These are phyloP conservation scores for Musca domestica DNA, from an alignment of 1,140 invertebrate genomes.

Conservation along the genomic window DNA sequence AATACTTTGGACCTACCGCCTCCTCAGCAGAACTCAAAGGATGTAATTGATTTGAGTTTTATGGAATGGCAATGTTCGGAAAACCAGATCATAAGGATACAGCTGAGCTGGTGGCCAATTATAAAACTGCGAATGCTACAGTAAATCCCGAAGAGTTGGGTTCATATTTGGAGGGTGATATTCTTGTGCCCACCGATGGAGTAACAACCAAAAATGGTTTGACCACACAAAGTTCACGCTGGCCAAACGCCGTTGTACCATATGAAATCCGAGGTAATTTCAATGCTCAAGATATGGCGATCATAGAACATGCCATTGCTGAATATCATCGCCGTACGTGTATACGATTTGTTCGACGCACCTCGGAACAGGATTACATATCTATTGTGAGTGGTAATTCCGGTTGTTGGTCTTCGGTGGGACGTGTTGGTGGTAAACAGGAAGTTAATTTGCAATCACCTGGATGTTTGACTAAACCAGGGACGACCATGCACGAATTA, in stretches of 20 bases:
- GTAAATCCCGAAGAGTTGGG: constrained; percentile 75
- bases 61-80: constrained; percentile 39
- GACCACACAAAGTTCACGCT: constrained; percentile 58
- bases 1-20: no score
- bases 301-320: constrained; percentile 64
- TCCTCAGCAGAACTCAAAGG: constrained; percentile 26
- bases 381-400: constrained; percentile 64
- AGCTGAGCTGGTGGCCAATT: constrained; percentile 58
- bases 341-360: constrained; percentile 67
- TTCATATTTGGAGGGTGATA: constrained; percentile 73
- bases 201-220: constrained; percentile 62
- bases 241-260: constrained; percentile 69
- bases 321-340: constrained; percentile 72
- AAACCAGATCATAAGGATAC: constrained; percentile 38
- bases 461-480: constrained; percentile 70
- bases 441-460: constrained; percentile 72
- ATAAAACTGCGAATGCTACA: constrained; percentile 56
- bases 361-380: constrained; percentile 66
- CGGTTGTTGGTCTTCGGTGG: constrained; percentile 81
- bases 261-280: constrained; percentile 67
- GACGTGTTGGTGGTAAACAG: constrained; percentile 63
- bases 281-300: constrained; percentile 44
- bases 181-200: constrained; percentile 59
- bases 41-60: constrained; percentile 44
- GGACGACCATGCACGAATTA: constrained; percentile 77